A percentile compares a stretch with the other conserved stretches of the same genome.
Evolutionary conservation across 30 jellyfish, hydroid and myxozoan species (phyloP).

Genomic region (Nemopilema nomurai): DNA sequence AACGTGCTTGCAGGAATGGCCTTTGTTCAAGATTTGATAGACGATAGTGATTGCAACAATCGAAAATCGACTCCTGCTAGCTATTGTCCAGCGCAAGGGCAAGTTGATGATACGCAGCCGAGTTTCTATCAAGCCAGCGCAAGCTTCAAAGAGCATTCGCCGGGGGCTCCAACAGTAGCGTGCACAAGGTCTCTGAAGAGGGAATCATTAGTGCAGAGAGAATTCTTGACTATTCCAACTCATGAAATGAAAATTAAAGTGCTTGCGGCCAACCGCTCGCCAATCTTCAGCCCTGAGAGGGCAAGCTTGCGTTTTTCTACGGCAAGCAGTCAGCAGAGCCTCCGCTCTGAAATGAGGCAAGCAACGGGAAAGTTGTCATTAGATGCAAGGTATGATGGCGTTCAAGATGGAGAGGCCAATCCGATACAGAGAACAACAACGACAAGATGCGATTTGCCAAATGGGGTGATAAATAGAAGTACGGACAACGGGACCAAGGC

Average conservation of each 20-base stretch:
- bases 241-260: neutral
- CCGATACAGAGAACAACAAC: neutral
- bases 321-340: no score
- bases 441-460: neutral
- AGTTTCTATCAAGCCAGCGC: no score
- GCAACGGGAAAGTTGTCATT: no score
- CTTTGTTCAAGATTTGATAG: neutral
- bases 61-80: neutral
- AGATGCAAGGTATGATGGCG: no score
- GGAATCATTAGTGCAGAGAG: neutral
- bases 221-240: neutral
- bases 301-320: no score
- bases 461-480: neutral
- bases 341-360: no score
- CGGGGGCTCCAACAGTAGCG: neutral
- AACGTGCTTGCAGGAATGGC: conserved; percentile 4
- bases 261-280: neutral
- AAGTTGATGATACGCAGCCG: no score
- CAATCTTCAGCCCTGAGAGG: neutral
- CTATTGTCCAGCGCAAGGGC: no score
- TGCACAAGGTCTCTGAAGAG: neutral
- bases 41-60: neutral
- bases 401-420: no score
- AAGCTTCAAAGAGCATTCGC: no score
- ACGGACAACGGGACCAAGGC: neutral